phyloP scores from a whole-genome alignment of 2,113 vertebrate species.

The Podiceps cristatus region DNA sequence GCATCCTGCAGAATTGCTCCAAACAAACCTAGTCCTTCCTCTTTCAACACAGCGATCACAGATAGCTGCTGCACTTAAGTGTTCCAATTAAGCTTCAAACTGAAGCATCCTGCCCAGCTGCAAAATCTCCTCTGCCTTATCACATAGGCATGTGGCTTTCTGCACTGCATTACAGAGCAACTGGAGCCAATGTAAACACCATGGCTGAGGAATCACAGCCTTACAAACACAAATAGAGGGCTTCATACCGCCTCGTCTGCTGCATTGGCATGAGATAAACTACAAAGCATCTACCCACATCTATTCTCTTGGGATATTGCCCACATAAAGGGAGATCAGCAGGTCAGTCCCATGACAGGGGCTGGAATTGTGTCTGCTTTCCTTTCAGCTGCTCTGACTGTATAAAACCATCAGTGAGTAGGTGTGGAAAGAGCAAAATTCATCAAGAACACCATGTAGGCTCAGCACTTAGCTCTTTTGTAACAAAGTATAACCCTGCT shows the following conservation, averaged over 20 bases:
- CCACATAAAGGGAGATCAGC: background rate
- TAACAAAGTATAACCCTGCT: background rate
- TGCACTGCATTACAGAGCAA: background rate
- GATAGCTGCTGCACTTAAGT: background rate
- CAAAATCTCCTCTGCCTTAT: background rate
- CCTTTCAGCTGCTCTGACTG: background rate
- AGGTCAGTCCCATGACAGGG: background rate
- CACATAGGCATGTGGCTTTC: background rate
- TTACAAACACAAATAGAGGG: background rate
- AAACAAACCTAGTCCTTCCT: background rate
- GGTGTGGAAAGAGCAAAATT: background rate
- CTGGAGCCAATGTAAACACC: background rate
- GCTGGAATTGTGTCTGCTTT: background rate
- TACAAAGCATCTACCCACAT: background rate
- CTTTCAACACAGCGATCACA: background rate
- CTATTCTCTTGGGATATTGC: background rate
- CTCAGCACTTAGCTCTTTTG: background rate
- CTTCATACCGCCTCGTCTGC: background rate
- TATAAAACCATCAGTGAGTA: background rate
- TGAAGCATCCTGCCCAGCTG: background rate
- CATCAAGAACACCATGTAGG: background rate
- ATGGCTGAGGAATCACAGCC: background rate
- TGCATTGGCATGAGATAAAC: background rate
- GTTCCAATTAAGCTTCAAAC: background rate
- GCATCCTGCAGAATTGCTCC: background rate